These are phyloP conservation scores for Xanthorhoe designata DNA, from an alignment of 2,888 invertebrate species.

Conservation along the genomic window DNA sequence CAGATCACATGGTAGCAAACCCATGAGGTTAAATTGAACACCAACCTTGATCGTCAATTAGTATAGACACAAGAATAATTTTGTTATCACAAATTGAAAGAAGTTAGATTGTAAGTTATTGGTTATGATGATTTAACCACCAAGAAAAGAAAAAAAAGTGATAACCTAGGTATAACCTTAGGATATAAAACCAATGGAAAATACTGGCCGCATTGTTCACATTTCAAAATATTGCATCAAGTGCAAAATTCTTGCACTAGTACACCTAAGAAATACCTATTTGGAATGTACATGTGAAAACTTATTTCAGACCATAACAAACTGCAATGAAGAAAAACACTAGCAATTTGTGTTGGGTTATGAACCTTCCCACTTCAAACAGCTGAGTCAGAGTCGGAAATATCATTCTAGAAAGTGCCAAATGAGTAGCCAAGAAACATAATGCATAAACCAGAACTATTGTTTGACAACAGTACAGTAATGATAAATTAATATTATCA, in stretches of 20 bases:
- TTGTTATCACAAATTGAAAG: background rate
- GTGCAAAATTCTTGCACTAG: background rate
- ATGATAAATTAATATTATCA: slow-evolving; percentile 38
- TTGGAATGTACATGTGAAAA: background rate
- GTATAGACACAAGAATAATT: background rate
- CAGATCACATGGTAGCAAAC: background rate
- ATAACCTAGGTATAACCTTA: background rate
- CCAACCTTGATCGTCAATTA: background rate
- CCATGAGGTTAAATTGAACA: background rate
- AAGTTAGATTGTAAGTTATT: background rate
- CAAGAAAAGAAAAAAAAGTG: background rate
- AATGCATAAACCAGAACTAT: slow-evolving; percentile 12
- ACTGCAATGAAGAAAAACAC: background rate
- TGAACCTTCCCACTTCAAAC: background rate
- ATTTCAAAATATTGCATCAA: background rate
- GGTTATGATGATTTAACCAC: background rate
- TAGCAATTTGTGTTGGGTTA: background rate
- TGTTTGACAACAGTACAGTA: slow-evolving; percentile 35
- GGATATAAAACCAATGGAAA: background rate
- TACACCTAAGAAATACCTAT: background rate
- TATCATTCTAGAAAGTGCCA: background rate
- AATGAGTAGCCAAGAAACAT: slow-evolving; percentile 3
- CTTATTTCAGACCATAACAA: background rate
- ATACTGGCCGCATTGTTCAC: background rate
- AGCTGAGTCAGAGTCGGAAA: background rate